These are phyloP conservation scores for Leptestheria dahalacensis DNA, from an alignment of 1,140 invertebrate genomes.

Conservation along the genomic window DNA sequence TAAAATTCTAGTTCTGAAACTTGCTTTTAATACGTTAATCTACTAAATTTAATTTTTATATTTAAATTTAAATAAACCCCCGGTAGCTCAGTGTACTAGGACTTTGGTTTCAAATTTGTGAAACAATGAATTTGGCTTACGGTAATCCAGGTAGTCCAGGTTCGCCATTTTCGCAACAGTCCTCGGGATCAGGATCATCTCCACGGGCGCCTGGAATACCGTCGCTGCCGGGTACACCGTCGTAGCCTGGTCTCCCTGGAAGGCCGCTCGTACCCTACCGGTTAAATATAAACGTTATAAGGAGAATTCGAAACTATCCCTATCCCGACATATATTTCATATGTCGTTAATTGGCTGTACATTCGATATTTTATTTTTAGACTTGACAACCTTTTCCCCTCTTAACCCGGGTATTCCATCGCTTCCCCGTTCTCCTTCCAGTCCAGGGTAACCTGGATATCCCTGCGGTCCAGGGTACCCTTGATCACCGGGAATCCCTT, in stretches of 20 bases:
- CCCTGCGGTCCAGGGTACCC: constrained; percentile 42
- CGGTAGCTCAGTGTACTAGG: too few species aligned
- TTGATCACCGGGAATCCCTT: constrained; percentile 39
- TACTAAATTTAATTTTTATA: too few species aligned
- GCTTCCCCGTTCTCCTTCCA: constrained; percentile 39
- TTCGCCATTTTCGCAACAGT: not conserved
- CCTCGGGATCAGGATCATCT: not conserved
- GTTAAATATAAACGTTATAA: not conserved
- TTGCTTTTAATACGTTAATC: too few species aligned
- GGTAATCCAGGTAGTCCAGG: not conserved
- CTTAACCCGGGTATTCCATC: constrained; percentile 24
- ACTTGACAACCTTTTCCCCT: constrained; percentile 5
- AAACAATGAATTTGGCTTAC: too few species aligned
- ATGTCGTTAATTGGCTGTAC: too few species aligned
- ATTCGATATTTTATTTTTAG: too few species aligned
- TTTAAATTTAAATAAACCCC: too few species aligned
- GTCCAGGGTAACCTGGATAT: constrained; percentile 25
- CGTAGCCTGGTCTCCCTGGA: constrained; percentile 17
- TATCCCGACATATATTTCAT: too few species aligned
- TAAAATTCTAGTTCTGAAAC: too few species aligned
- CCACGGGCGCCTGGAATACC: not conserved
- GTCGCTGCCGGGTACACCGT: constrained; percentile 25
- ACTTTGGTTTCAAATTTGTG: too few species aligned
- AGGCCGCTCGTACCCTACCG: constrained; percentile 6
- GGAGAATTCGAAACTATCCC: too few species aligned